Evolutionary conservation across 30 jellyfish, hydroid and myxozoan species (phyloP).

Genomic region (Mastigias papua): DNA sequence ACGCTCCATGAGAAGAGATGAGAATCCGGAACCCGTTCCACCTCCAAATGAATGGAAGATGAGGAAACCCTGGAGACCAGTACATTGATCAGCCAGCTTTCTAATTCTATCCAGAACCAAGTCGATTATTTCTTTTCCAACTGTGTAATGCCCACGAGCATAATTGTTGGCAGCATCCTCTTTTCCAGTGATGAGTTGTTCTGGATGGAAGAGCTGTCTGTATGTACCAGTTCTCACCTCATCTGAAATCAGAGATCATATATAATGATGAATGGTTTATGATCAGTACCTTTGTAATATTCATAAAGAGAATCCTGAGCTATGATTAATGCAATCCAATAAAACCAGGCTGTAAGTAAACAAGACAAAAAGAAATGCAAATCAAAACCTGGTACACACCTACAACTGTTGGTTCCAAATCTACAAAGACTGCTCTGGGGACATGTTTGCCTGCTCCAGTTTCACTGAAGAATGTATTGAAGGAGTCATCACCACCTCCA

Average conservation of each 20-base stretch:
- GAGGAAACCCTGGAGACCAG: conserved; percentile 97
- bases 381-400: conserved; percentile 43
- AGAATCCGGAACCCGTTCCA: conserved; percentile 98
- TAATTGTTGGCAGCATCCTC: conserved; percentile 99
- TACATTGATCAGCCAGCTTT: conserved; percentile 92
- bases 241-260: conserved; percentile 48
- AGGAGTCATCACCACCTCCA: conserved; percentile 98
- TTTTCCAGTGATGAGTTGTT: conserved; percentile 93
- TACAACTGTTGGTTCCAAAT: conserved; percentile 91
- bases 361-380: not conserved
- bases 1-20: conserved; percentile 96
- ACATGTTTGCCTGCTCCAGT: conserved; percentile 97
- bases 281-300: too few species aligned
- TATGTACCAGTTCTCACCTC: conserved; percentile 97
- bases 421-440: conserved; percentile 95
- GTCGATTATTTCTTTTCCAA: conserved; percentile 92
- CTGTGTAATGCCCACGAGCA: conserved; percentile 99
- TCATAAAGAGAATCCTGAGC: not conserved
- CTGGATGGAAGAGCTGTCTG: conserved; percentile 96
- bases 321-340: not conserved
- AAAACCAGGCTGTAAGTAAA: not conserved
- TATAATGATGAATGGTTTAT: too few species aligned
- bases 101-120: conserved; percentile 90
- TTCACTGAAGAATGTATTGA: conserved; percentile 93
- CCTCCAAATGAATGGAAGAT: conserved; percentile 99